Conservation (phyloP, 2,113 vertebrate genomes). For the Gobius niger region DNA sequence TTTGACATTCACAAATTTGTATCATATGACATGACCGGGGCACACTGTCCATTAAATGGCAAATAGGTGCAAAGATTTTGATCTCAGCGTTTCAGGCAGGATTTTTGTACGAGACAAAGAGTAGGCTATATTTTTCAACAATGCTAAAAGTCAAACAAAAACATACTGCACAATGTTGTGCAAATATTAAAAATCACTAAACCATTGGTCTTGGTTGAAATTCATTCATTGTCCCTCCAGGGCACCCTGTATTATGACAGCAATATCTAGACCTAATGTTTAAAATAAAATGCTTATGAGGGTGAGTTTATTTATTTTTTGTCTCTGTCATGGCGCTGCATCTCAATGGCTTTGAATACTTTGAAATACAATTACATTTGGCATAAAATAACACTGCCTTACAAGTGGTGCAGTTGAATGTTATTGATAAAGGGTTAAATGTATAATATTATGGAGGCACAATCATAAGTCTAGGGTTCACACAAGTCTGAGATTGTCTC, state of each 20-base stretch:
- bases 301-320: not conserved
- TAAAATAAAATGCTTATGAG: conserved; percentile 5
- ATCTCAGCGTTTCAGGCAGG: conserved; percentile 14
- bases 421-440: conserved; percentile 14
- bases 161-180: too few relatives aligned
- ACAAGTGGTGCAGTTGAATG: conserved; percentile 8
- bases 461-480: conserved; percentile 26
- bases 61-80: conserved; percentile 9
- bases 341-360: conserved; percentile 9
- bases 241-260: conserved; percentile 25
- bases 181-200: too few relatives aligned
- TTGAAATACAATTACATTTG: conserved; percentile 39
- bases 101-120: conserved; percentile 13
- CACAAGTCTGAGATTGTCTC: conserved; percentile 12
- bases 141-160: not conserved
- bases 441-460: conserved; percentile 22
- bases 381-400: conserved; percentile 33
- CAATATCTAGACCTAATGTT: conserved; percentile 18
- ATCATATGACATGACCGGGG: conserved; percentile 23
- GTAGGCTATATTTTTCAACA: conserved; percentile 1
- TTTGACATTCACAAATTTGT: conserved; percentile 13
- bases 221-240: conserved; percentile 21
- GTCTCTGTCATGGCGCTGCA: conserved; percentile 26
- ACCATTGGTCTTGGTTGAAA: conserved; percentile 9
- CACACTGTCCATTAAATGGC: conserved; percentile 25